Evolutionary conservation across 2,888 invertebrate genomes (phyloP), one percentile per base, ranked within the genome.

Genomic region (Molorchus minor): DNA sequence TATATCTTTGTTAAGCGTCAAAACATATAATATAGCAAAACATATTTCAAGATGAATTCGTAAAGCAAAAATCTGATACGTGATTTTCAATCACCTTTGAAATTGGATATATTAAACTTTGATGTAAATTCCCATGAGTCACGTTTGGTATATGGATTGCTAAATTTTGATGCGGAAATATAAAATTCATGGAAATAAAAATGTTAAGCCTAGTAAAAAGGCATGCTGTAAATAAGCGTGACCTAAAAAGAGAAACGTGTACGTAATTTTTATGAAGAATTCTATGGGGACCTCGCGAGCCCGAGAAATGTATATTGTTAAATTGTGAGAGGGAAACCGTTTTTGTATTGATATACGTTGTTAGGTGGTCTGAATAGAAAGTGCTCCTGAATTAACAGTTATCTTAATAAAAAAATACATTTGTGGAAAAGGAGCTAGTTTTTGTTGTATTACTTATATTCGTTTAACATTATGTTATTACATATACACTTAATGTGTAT

Each of bases 141-240:
- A 36, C 36, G 36, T 36, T 36, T 8, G 15, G 10, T 36, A 36
- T 15, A 36, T 36, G n/a, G n/a, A n/a, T 16, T 36, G 16, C 3
- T 36, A 36, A 36, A 36, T 36, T 36, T 36, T 16, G 15, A 36
- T 36, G 16, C 36, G 30, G 30, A 15, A 16, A 36, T 15, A 36
- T 15, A 36, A 36, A 36, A 36, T 36, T 15, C 36, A 36, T 36
- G 15, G 10, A 36, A 36, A 36, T 36, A 36, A 15, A 36, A 36
- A 30, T 13, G 15, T 35, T 7, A 36, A 16, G 12, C 36, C 4
- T 16, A 15, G 15, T 15, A 36, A 36, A 36, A 36, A 36, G 15
- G 7, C 15, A 16, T 16, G n/a, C n/a, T 13, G 5, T 36, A 36
- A 10, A 16, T 15, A 16, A 16, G 15, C 36, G 36, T 36, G 36